Percentiles rank a stretch among this genome's conserved stretches.
phyloP scores from a whole-genome alignment of 1,140 invertebrate species.

The Apis mellifera region Amel_HAv3.1 CM009943.2:6831001-6831500 shows the following conservation, averaged over 20 bases:
- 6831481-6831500: background rate
- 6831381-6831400: background rate
- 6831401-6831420: background rate
- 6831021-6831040: conserved; percentile 33
- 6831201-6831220: background rate
- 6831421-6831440: background rate
- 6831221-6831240: background rate
- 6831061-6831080: conserved; percentile 33
- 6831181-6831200: background rate
- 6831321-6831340: too few species aligned
- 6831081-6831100: conserved; percentile 3
- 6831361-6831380: too few species aligned
- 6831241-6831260: background rate
- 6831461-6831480: background rate
- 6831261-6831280: background rate
- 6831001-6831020: conserved; percentile 48
- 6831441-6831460: background rate
- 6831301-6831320: too few species aligned
- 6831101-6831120: conserved; percentile 32
- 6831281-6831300: too few species aligned
- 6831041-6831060: conserved; percentile 41
- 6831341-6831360: too few species aligned
- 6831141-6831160: background rate
- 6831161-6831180: background rate
- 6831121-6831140: conserved; percentile 6